Base-by-base conservation (phyloP, 2,888 invertebrate genomes). In the Thymelicus sylvestris region DNA sequence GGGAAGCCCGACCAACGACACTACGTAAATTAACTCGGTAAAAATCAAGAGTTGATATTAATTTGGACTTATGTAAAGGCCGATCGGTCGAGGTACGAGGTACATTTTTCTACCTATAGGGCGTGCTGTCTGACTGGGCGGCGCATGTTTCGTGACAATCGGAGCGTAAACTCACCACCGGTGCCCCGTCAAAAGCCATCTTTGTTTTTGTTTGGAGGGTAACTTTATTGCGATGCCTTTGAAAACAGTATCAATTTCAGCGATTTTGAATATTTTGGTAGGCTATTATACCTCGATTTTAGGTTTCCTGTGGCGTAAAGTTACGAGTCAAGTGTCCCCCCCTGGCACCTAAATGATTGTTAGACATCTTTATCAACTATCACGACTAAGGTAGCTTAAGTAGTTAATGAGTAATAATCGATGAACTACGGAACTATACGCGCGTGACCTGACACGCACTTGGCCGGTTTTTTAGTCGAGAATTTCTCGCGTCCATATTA, bases 101-200 rank as follows among this genome's bases (percentile, higher is more conserved):
- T 77, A 82, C 80, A 80, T 83, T 79, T 79, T 77, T 65, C 24
- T 71, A 68, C 63, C 77, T 79, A 77, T 85, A 89, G 89, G 91
- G 89, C 89, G 90, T 89, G 87, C 85, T 88, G 83, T 82, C 83
- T 82, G 83, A 80, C 82, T 83, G 89, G 90, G 91, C 89, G 90
- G 90, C 81, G 85, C 88, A 82, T 82, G 84, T 86, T 83, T 86
- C 85, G 85, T 86, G 86, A 83, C 86, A 80, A 86, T 75, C 89
- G 83, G 86, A 87, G 85, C 90, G 86, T 86, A 79, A 86, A 88
- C 81, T 80, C 83, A 85, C 86, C 87, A 86, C 87, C 84, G 83
- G 80, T 80, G 83, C 82, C 82, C 50, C 41, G 67, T 67, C 60
- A 67, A 67, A 41, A 50, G 88, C 89, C 90, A 91, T 91, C 82